Percentiles rank a stretch among this genome's conserved stretches.
Conservation (phyloP, 2,797 vertebrate species). For the Octomys mimax region DNA sequence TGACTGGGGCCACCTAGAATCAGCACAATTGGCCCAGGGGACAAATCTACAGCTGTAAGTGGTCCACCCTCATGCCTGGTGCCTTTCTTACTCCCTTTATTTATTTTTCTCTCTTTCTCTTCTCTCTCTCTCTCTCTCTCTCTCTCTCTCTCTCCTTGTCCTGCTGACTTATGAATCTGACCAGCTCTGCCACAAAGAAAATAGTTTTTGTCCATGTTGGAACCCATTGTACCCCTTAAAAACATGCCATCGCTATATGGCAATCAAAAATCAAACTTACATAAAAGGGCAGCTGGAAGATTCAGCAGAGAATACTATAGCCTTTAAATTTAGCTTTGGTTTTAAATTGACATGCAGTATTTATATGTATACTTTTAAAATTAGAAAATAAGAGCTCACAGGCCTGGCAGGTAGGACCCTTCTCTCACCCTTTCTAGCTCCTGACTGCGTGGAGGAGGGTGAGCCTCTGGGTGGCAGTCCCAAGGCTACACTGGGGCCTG, state of each 20-base stretch:
- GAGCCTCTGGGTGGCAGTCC: background rate
- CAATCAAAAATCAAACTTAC: background rate
- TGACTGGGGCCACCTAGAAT: too few species aligned
- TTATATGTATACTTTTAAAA: background rate
- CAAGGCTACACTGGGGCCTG: background rate
- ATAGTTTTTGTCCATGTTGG: background rate
- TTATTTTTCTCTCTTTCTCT: background rate
- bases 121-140: too few species aligned
- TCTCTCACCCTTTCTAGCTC: background rate
- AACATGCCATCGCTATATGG: background rate
- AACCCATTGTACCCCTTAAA: background rate
- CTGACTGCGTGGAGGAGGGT: background rate
- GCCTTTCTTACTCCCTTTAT: background rate
- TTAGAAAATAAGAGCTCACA: background rate
- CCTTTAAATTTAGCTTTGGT: background rate
- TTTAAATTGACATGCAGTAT: background rate
- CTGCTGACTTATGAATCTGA: background rate
- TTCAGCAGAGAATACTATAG: background rate
- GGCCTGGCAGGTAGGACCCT: background rate
- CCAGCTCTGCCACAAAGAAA: background rate
- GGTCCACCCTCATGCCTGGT: too few species aligned
- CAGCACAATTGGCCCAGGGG: background rate
- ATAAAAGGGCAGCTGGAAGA: background rate
- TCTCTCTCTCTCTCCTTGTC: background rate
- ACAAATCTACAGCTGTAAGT: background rate